Percentiles rank a stretch among this genome's conserved stretches.
phyloP scores from a whole-genome alignment of 2,888 invertebrate species.

The Acanthacorydalis orientalis region DNA sequence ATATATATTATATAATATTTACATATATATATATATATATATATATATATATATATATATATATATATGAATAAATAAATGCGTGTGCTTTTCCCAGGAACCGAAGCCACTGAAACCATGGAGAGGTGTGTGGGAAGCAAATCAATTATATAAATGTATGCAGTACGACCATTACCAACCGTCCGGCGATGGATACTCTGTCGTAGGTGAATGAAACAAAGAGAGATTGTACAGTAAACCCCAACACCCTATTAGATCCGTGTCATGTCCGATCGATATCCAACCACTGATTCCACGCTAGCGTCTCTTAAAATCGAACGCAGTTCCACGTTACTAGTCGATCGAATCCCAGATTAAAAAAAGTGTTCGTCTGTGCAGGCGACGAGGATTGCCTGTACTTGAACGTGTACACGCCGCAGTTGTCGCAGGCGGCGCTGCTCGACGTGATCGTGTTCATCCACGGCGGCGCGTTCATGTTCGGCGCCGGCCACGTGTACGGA shows the following conservation, averaged over 20 bases:
- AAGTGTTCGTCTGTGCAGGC: slow-evolving; percentile 5
- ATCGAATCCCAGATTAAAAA: no score
- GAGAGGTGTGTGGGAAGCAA: slow-evolving; percentile 50
- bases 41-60: not conserved
- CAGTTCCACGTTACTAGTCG: no score
- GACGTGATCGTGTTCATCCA: slow-evolving; percentile 22
- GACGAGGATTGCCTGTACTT: slow-evolving; percentile 12
- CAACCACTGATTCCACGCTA: no score
- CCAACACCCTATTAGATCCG: no score
- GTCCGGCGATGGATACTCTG: no score
- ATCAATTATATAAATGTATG: slow-evolving; percentile 25
- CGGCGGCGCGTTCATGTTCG: slow-evolving; percentile 20
- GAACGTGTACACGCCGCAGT: slow-evolving; percentile 11
- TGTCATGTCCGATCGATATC: no score
- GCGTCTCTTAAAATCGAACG: no score
- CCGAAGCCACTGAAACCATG: slow-evolving; percentile 40
- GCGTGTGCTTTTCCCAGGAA: slow-evolving; percentile 22
- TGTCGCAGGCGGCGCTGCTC: slow-evolving; percentile 10
- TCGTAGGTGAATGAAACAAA: no score
- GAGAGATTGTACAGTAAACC: no score
- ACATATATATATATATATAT: not conserved
- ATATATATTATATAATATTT: not conserved
- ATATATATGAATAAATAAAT: slow-evolving; percentile 4
- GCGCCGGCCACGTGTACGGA: slow-evolving; percentile 15
- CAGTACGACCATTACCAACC: slow-evolving; percentile 15